These are phyloP conservation scores for Galagoides demidoff DNA, from an alignment of 2,797 vertebrate species.

Conservation along the genomic window DNA sequence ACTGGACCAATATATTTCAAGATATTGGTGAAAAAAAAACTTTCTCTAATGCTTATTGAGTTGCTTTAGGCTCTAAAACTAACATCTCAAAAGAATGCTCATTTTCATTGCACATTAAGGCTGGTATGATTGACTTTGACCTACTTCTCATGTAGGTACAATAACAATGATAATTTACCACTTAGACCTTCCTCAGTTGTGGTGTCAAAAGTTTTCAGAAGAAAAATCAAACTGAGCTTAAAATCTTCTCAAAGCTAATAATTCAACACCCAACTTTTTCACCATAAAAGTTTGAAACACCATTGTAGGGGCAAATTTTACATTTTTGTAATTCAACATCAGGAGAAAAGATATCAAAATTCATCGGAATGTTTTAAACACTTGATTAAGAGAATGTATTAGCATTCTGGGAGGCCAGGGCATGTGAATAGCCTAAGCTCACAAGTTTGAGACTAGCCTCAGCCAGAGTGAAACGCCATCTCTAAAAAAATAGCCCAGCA, in stretches of 20 bases:
- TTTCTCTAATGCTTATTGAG: background rate
- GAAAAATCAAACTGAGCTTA: background rate
- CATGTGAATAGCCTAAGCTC: too few relatives aligned
- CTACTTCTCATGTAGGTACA: background rate
- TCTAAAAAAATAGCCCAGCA: too few relatives aligned
- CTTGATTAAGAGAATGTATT: background rate
- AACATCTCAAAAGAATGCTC: background rate
- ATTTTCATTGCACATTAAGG: background rate
- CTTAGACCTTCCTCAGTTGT: background rate
- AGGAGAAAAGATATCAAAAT: background rate
- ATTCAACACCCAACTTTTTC: background rate
- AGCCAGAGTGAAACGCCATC: too few relatives aligned
- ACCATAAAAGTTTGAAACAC: background rate
- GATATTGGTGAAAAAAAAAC: background rate
- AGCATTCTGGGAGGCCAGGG: background rate
- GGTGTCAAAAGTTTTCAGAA: background rate
- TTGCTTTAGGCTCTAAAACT: background rate
- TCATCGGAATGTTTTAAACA: background rate
- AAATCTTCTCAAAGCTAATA: background rate
- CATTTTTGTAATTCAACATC: background rate
- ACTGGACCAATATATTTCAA: background rate
- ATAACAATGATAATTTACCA: background rate
- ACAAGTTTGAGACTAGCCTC: too few relatives aligned
- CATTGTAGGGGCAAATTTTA: background rate
- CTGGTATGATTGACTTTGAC: background rate